Percentiles rank a stretch among this genome's conserved stretches.
Evolutionary conservation across 2,888 invertebrate genomes (phyloP).

Genomic region (Synanthedon tipuliformis): DNA sequence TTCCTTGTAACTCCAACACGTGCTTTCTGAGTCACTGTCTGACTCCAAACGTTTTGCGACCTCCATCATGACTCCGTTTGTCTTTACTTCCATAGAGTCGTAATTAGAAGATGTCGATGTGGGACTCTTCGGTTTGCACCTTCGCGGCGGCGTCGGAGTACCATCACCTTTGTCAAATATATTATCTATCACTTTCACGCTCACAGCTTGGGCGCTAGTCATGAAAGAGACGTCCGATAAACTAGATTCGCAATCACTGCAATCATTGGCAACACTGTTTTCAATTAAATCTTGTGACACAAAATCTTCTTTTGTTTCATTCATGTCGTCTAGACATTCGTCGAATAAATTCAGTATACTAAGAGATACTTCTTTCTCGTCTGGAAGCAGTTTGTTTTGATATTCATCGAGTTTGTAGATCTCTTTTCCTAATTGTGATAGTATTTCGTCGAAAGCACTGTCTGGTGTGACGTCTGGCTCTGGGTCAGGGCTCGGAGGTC

Average conservation of each 20-base stretch:
- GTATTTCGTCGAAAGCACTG: slow-evolving; percentile 59
- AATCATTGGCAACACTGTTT: slow-evolving; percentile 14
- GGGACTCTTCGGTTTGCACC: slow-evolving; percentile 33
- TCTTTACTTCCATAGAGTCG: slow-evolving; percentile 28
- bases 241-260: slow-evolving; percentile 46
- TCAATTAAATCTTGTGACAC: slow-evolving; percentile 1
- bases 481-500: slow-evolving; percentile 23
- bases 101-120: slow-evolving; percentile 28
- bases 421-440: slow-evolving; percentile 58
- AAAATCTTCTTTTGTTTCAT: slow-evolving; percentile 2
- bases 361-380: slow-evolving; percentile 40
- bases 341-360: slow-evolving; percentile 63
- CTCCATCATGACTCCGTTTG: slow-evolving; percentile 15
- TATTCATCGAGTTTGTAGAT: slow-evolving; percentile 61
- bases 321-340: slow-evolving; percentile 54
- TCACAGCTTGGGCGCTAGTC: slow-evolving; percentile 40
- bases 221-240: slow-evolving; percentile 39
- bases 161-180: slow-evolving; percentile 28
- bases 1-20: slow-evolving; percentile 63
- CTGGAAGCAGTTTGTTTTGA: slow-evolving; percentile 40
- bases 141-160: slow-evolving; percentile 42
- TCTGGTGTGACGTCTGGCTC: slow-evolving; percentile 30
- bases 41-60: slow-evolving; percentile 25
- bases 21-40: slow-evolving; percentile 55
- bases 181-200: slow-evolving; percentile 21